Evolutionary conservation across 2,113 vertebrate species (phyloP).

Genomic region (Mystacornis crossleyi): DNA sequence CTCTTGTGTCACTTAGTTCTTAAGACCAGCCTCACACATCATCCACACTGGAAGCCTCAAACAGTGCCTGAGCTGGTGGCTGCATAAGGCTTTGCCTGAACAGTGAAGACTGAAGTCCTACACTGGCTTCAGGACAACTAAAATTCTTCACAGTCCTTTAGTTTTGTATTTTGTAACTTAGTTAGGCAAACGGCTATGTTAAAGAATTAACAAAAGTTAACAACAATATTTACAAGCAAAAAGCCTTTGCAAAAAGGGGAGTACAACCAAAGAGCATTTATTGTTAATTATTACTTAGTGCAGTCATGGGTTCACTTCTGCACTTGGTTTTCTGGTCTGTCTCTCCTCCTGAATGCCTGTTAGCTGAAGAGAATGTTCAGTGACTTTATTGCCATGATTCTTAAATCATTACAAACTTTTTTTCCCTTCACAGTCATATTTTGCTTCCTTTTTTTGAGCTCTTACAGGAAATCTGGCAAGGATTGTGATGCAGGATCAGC

Average conservation of each 20-base stretch:
- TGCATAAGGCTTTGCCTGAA: neutral
- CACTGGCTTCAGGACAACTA: neutral
- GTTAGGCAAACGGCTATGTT: neutral
- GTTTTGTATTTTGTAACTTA: neutral
- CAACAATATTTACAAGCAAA: neutral
- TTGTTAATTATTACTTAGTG: constrained; percentile 13
- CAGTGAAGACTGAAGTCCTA: neutral
- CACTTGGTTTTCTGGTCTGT: neutral
- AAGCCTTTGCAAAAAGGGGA: neutral
- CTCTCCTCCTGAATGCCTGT: neutral
- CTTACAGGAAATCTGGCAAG: constrained; percentile 41
- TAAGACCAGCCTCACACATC: neutral
- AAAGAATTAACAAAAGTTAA: neutral
- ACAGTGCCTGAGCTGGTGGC: neutral
- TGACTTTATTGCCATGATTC: neutral
- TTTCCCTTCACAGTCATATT: neutral
- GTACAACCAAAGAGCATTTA: neutral
- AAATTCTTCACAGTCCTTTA: neutral
- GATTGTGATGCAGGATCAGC: constrained; percentile 27
- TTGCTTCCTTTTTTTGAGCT: constrained; percentile 17
- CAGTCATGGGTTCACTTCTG: neutral
- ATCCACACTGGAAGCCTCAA: neutral
- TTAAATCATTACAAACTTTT: neutral
- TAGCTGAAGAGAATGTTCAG: neutral
- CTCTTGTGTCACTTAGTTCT: neutral